Evolutionary conservation across 1,140 invertebrate genomes (phyloP), one percentile per base, ranked within the genome.

Genomic region (Conopomorpha cramerella): DNA sequence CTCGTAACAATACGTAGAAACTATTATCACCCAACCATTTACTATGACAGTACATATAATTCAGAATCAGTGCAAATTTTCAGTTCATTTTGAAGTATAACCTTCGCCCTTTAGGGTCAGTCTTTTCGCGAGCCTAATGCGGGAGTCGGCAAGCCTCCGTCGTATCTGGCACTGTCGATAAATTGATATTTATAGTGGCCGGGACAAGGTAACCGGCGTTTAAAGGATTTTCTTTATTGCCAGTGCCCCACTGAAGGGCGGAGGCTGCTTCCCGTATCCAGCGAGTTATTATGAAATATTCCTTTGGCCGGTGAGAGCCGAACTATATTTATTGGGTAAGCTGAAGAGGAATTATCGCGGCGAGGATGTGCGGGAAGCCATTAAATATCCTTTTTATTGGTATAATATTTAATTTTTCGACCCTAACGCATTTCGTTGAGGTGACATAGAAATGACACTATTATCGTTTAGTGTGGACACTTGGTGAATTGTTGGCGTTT

Each of bases 341-440:
- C 46, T 43, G 46, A 46, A 51, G 45, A 54, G 58, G 58, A 63
- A 71, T 71, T 71, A 74, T 67, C 64, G 58, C 37, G 38, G 49
- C 39, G 52, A 60, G 70, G 70, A 74, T 62, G 58, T 51, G 26
- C 43, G 54, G 67, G 63, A 58, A 60, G 56, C 65, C 55, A 60
- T 74, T 71, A 74, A n/a, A 57, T 57, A 70, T 68, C 67, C 59
- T 60, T 71, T 74, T 72, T 76, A 76, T 74, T 74, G 70, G 66
- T 70, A 72, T 72, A 74, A 74, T 74, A 76, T 72, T 76, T 76
- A 76, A 76, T 76, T 76, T 76, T 65, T n/a, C n/a, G n/a, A n/a
- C n/a, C n/a, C n/a, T n/a, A n/a, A n/a, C n/a, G n/a, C n/a, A n/a
- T n/a, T n/a, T 50, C 49, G 51, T 38, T 42, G 38, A 47, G 40